Conservation (phyloP, 2,888 invertebrate genomes). For the Brachyptera putata region DNA sequence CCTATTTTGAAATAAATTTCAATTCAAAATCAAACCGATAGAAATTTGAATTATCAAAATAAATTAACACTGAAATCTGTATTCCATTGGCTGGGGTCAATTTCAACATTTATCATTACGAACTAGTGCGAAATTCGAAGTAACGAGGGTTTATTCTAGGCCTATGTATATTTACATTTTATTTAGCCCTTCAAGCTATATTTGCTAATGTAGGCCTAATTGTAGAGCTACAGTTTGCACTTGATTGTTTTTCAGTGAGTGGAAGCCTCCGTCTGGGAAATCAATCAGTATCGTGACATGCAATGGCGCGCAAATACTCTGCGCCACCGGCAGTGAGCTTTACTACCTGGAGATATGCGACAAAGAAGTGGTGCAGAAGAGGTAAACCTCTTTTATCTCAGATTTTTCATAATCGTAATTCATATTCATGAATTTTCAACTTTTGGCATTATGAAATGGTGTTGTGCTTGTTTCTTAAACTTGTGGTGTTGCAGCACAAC, state of each 20-base stretch:
- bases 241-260: slow-evolving; percentile 50
- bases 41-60: too few species aligned
- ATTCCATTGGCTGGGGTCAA: not conserved
- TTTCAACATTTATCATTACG: not conserved
- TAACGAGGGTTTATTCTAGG: too few species aligned
- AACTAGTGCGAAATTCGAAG: not conserved
- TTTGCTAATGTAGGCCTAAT: too few species aligned
- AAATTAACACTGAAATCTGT: too few species aligned
- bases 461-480: too few species aligned
- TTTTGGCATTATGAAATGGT: not conserved
- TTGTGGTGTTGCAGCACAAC: slow-evolving; percentile 54
- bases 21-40: too few species aligned
- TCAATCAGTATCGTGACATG: slow-evolving; percentile 87
- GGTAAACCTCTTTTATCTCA: slow-evolving; percentile 41
- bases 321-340: slow-evolving; percentile 84
- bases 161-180: too few species aligned
- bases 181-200: too few species aligned
- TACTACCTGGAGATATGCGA: slow-evolving; percentile 72
- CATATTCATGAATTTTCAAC: not conserved
- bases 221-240: too few species aligned
- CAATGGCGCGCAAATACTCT: slow-evolving; percentile 69
- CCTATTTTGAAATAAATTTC: too few species aligned
- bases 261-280: slow-evolving; percentile 64
- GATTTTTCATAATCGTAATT: not conserved
- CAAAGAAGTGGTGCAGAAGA: slow-evolving; percentile 58